phyloP scores from a whole-genome alignment of 2,797 vertebrate genomes.

The Rallus crepitans region DNA sequence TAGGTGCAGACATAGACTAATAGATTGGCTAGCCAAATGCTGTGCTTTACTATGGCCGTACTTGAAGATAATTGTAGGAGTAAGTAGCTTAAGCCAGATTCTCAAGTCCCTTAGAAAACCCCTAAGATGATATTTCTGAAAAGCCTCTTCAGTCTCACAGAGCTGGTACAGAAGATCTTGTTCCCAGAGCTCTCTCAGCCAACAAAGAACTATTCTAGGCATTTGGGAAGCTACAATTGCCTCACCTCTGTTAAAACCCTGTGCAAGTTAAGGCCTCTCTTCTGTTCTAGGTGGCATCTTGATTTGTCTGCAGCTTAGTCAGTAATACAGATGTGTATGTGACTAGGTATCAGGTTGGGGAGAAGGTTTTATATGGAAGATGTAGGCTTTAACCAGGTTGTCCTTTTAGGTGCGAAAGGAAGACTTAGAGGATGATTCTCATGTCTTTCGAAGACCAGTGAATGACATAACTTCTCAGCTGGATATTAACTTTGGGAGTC shows the following conservation, averaged over 20 bases:
- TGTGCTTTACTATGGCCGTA: background rate
- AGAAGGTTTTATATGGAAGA: background rate
- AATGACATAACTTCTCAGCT: conserved; percentile 85
- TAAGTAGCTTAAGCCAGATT: background rate
- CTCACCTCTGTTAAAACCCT: background rate
- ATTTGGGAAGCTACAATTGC: background rate
- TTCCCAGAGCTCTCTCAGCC: background rate
- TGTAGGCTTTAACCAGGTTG: background rate
- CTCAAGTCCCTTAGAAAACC: background rate
- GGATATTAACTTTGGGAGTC: conserved; percentile 84
- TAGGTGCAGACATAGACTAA: background rate
- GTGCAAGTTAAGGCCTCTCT: background rate
- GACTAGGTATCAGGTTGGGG: background rate
- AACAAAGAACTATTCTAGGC: background rate
- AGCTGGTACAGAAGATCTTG: background rate
- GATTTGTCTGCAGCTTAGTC: background rate
- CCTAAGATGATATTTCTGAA: background rate
- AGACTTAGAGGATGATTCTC: conserved; percentile 71
- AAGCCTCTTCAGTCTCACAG: background rate
- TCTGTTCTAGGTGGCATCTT: background rate
- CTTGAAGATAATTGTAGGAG: background rate
- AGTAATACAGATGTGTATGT: background rate
- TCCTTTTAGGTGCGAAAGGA: conserved; percentile 74
- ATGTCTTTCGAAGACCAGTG: conserved; percentile 75
- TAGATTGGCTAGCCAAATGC: background rate